Percentiles rank a stretch among this genome's conserved stretches.
These are phyloP conservation scores for Meandrina meandrites DNA, from an alignment of 92 coral and sea anemone genomes.

Conservation along the genomic window DNA sequence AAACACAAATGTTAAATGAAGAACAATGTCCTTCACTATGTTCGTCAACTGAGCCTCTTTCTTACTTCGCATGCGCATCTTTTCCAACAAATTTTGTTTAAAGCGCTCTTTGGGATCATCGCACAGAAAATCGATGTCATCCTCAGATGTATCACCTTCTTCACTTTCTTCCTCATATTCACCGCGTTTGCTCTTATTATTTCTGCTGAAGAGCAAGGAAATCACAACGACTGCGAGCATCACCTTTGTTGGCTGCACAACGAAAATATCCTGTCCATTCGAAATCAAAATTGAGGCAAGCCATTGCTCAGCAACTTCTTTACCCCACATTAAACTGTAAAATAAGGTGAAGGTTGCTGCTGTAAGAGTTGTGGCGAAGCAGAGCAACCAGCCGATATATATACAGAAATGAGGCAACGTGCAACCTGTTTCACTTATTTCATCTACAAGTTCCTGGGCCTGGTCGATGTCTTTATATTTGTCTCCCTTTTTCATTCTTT, in stretches of 20 bases:
- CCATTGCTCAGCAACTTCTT: slow-evolving; percentile 56
- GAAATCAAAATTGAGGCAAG: slow-evolving; percentile 52
- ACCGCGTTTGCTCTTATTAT: background rate
- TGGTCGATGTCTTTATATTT: background rate
- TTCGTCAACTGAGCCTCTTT: slow-evolving; percentile 4
- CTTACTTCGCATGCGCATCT: slow-evolving; percentile 6
- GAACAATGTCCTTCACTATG: background rate
- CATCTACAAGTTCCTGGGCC: background rate
- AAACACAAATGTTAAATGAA: slow-evolving; percentile 2
- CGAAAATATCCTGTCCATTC: slow-evolving; percentile 44
- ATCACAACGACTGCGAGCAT: slow-evolving; percentile 46
- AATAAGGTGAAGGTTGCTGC: slow-evolving; percentile 63
- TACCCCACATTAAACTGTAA: slow-evolving; percentile 70
- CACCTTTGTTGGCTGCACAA: slow-evolving; percentile 60
- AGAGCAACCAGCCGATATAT: slow-evolving; percentile 60
- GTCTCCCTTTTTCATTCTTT: background rate
- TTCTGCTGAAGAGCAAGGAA: slow-evolving; percentile 26
- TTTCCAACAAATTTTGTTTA: background rate
- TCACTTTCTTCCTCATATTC: background rate
- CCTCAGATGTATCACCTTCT: background rate
- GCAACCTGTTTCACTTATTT: slow-evolving; percentile 3
- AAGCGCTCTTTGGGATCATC: slow-evolving; percentile 30
- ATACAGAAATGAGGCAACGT: slow-evolving; percentile 57
- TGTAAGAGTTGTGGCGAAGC: slow-evolving; percentile 34
- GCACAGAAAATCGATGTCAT: background rate